phyloP scores from a whole-genome alignment of 2,888 invertebrate genomes.

The Notocelia uddmanniana region DNA sequence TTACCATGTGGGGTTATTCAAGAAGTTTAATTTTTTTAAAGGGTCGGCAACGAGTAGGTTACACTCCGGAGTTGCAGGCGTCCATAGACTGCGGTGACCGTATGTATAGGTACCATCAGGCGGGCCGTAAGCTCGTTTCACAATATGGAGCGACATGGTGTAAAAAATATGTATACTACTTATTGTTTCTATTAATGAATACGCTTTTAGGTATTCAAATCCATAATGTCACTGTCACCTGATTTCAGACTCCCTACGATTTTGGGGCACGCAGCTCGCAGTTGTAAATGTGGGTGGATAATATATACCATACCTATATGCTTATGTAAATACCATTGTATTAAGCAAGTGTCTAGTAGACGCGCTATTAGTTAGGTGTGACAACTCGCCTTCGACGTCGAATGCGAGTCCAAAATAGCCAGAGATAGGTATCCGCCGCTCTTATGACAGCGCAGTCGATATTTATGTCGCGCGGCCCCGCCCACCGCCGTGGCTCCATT shows the following conservation, averaged over 20 bases:
- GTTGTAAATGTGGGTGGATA: not conserved
- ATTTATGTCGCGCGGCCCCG: slow-evolving; percentile 84
- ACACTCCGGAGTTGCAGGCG: too few relatives aligned
- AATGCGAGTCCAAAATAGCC: slow-evolving; percentile 73
- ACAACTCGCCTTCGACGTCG: slow-evolving; percentile 48
- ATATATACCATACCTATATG: not conserved
- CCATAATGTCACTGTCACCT: too few relatives aligned
- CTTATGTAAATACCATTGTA: slow-evolving; percentile 2
- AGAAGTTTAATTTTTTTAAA: too few relatives aligned
- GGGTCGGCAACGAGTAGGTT: too few relatives aligned
- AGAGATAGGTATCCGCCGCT: slow-evolving; percentile 76
- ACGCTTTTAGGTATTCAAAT: too few relatives aligned
- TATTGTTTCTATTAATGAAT: too few relatives aligned
- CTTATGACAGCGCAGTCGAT: slow-evolving; percentile 81
- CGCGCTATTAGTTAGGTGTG: slow-evolving; percentile 33
- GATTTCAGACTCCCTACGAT: not conserved
- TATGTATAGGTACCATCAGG: too few relatives aligned
- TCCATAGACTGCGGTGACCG: too few relatives aligned
- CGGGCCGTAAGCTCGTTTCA: too few relatives aligned
- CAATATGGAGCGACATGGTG: too few relatives aligned
- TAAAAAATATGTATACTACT: too few relatives aligned
- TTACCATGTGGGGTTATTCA: too few relatives aligned
- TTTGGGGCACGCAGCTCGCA: not conserved
- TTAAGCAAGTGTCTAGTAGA: slow-evolving; percentile 11
- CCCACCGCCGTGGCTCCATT: slow-evolving; percentile 83